Base-by-base conservation (phyloP, 2,797 vertebrate species). In the Buphagus erythrorhynchus region DNA sequence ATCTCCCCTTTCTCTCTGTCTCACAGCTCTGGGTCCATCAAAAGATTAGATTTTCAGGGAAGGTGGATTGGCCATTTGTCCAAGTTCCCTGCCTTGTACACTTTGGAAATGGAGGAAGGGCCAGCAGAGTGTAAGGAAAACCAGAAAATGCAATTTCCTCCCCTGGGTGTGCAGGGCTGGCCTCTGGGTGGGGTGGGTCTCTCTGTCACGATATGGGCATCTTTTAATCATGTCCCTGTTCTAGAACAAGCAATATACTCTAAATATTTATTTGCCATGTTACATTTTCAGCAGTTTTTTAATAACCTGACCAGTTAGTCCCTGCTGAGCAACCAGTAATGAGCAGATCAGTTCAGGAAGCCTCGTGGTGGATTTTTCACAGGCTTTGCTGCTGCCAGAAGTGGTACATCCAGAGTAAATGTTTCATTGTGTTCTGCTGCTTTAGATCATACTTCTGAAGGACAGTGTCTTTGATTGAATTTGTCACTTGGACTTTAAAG, bases 401-500 rank as follows among this genome's bases (percentile, higher is more conserved):
- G 26, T 77, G 72, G 38, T 36, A 18, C 29, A 55, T 72, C 11
- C 54, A 45, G 43, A 75, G 58, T 42, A 66, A 89, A 84, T 88
- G 66, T 65, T 83, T 66, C 54, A 55, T 65, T 45, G 46, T 57
- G 58, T 81, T 75, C 29, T 5, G 43, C 68, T 79, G 86, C 86
- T 80, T 95, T 55, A 91, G 75, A 88, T 90, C 28, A 20, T 33
- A 5, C 69, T 90, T 92, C 85, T 95, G 91, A 96, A 72, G 61
- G 89, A 62, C 68, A 57, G 38, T 43, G 66, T 43, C 73, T 93
- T 80, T 87, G 88, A 93, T 80, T 79, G 75, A 85, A 69, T 80
- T 84, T 93, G 85, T 88, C 87, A 66, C 75, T 88, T 88, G 79
- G 84, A 58, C 87, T 95, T 96, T 31, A 54, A 91, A 95, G 76